Base-by-base conservation (phyloP, 2,113 vertebrate species). In the Lycocorax pyrrhopterus region DNA sequence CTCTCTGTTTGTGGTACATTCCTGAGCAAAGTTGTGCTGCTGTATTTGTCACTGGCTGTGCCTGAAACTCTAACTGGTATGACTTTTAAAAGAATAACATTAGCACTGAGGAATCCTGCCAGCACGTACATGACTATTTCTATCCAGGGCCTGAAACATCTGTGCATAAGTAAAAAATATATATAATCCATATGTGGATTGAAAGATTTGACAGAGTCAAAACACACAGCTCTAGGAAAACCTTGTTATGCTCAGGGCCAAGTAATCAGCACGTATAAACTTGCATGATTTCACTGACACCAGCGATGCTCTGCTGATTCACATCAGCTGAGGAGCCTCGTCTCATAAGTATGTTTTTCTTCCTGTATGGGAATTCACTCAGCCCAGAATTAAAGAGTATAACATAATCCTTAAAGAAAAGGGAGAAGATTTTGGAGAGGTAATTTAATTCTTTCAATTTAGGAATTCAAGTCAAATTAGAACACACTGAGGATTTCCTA, bases 231-330 rank as follows among this genome's bases (percentile, higher is more conserved):
- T 86, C 72, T 75, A 64, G 39, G 69, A 93, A 87, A 90, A 71
- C 37, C 52, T 77, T 74, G 39, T 76, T 92, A 56, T 60, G 49
- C 53, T 71, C 72, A 90, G 72, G 83, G 72, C 90, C 90, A 93
- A 90, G 83, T 75, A 90, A 96, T 92, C 94, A 93, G 56, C 29
- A 20, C 17, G 53, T 94, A 68, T 90, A 96, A 96, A 94, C 79
- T 75, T 60, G 68, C 32, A 22, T 52, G 37, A 71, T 85, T 91
- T 86, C 72, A 77, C 10, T 88, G 76, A 93, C 76, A 95, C 56
- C 56, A 33, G 26, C 2, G 16, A 63, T 72, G 52, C 56, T 75
- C 49, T 81, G 64, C 92, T 94, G 85, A 92, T 95, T 87, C 90
- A 71, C 88, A 60, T 78, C 76, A 84, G n/a, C 62, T 77, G 39